Conservation (phyloP, 1,140 invertebrate genomes). For the Eueides isabella region DNA sequence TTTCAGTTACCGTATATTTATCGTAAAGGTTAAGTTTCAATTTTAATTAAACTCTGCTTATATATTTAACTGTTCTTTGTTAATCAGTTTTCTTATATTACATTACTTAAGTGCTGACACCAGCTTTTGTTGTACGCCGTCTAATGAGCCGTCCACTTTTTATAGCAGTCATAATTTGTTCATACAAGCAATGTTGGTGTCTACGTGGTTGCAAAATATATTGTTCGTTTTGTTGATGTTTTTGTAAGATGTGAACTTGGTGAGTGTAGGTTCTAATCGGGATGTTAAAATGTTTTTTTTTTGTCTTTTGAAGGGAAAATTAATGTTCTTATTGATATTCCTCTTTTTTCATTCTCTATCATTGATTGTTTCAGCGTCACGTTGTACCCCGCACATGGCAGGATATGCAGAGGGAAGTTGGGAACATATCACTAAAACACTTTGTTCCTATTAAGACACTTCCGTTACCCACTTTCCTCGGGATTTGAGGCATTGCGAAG, state of each 20-base stretch:
- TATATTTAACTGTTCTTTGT: background rate
- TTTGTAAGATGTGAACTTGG: background rate
- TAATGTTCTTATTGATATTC: no score
- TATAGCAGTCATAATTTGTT: conserved; percentile 22
- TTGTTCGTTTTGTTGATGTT: background rate
- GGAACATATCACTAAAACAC: no score
- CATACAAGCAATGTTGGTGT: background rate
- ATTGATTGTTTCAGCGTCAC: no score
- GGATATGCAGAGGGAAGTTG: no score
- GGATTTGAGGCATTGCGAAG: no score
- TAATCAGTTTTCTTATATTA: conserved; percentile 15
- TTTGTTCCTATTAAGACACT: no score
- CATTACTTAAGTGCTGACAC: conserved; percentile 9
- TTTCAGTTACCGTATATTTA: background rate
- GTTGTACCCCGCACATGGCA: no score
- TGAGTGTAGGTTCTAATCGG: background rate
- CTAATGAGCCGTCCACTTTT: conserved; percentile 41
- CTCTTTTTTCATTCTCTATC: no score
- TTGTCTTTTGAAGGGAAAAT: no score
- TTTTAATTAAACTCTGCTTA: conserved; percentile 1
- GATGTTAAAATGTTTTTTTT: no score
- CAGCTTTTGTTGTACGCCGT: conserved; percentile 31
- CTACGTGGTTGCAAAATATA: background rate
- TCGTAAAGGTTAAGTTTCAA: background rate
- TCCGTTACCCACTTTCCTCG: no score